Evolutionary conservation across 2,113 vertebrate species (phyloP).

Genomic region (Cisticola juncidis): DNA sequence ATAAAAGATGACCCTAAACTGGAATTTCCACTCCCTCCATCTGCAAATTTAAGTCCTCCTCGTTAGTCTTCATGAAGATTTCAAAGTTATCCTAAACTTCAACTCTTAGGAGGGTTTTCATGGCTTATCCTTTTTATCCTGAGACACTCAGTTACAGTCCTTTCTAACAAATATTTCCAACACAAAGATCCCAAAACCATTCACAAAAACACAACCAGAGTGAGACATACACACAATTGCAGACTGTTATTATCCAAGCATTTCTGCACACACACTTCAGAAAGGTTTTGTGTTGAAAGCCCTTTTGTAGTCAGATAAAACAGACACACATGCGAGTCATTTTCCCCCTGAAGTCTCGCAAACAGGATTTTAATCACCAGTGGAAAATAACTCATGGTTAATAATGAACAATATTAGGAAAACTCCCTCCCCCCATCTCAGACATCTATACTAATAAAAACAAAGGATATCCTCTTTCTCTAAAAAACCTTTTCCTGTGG

Average conservation of each 20-base stretch:
- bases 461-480: constrained; percentile 64
- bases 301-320: constrained; percentile 11
- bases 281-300: neutral
- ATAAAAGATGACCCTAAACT: constrained; percentile 41
- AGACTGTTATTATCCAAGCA: neutral
- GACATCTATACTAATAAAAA: constrained; percentile 60
- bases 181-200: neutral
- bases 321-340: neutral
- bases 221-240: neutral
- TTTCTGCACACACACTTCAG: neutral
- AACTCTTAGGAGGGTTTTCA: neutral
- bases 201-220: neutral
- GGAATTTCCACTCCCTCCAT: constrained; percentile 38
- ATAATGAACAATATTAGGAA: constrained; percentile 68
- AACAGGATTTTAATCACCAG: constrained; percentile 55
- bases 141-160: neutral
- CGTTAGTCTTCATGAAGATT: neutral
- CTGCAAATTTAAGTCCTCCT: neutral
- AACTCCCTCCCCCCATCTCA: constrained; percentile 43
- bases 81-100: neutral
- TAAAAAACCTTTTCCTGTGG: constrained; percentile 46
- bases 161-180: neutral
- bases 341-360: neutral
- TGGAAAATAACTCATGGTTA: constrained; percentile 62
- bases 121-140: neutral